phyloP scores from a whole-genome alignment of 2,888 invertebrate genomes.

The Caenorhabditis becei region DNA sequence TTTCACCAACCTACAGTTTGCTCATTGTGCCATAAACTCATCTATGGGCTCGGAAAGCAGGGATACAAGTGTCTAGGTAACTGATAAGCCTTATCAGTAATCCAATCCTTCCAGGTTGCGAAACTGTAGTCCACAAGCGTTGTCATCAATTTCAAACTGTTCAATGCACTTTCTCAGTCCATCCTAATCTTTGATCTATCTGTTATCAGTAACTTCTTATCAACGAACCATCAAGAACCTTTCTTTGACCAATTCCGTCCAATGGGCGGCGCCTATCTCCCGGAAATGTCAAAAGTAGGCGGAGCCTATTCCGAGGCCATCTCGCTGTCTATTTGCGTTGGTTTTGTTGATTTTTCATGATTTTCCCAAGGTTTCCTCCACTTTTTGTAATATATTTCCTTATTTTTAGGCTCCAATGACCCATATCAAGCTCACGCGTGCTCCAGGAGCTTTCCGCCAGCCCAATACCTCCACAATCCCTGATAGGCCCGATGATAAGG shows the following conservation, averaged over 20 bases:
- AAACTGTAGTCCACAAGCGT: conserved; percentile 19
- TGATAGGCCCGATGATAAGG: neutral
- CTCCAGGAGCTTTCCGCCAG: neutral
- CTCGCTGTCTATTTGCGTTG: neutral
- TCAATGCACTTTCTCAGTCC: too few relatives aligned
- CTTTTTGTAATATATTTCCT: too few relatives aligned
- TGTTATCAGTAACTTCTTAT: too few relatives aligned
- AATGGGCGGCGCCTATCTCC: too few relatives aligned
- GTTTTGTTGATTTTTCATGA: neutral
- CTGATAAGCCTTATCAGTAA: neutral
- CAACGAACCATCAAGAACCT: too few relatives aligned
- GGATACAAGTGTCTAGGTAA: conserved; percentile 51
- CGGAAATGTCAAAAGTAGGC: neutral
- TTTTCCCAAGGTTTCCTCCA: neutral
- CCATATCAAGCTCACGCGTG: neutral
- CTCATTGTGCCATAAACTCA: conserved; percentile 37
- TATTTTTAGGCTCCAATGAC: neutral
- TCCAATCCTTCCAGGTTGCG: conserved; percentile 28
- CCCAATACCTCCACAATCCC: neutral
- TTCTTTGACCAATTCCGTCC: too few relatives aligned
- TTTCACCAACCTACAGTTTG: conserved; percentile 41
- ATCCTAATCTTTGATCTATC: too few relatives aligned
- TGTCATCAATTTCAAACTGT: neutral
- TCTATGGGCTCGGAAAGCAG: conserved; percentile 49
- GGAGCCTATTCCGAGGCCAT: neutral